Conservation (phyloP, 2,113 vertebrate species). For the Hemibagrus wyckioides region DNA sequence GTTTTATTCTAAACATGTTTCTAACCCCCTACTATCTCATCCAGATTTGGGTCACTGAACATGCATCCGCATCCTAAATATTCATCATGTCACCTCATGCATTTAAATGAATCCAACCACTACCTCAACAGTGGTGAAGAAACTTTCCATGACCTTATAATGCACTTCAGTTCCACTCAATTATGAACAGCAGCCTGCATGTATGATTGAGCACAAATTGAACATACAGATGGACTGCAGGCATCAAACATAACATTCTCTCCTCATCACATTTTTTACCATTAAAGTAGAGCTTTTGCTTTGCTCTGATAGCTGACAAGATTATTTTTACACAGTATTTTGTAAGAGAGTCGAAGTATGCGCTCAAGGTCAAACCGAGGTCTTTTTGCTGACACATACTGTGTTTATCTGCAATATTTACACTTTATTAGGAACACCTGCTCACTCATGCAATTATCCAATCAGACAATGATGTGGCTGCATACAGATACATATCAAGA, state of each 20-base stretch:
- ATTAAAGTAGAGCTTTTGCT: conserved; percentile 31
- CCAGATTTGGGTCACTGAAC: neutral
- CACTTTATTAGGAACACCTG: neutral
- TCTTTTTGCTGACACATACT: neutral
- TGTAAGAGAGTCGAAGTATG: neutral
- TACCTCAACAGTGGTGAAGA: neutral
- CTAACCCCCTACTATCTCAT: neutral
- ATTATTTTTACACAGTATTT: conserved; percentile 16
- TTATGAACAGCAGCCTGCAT: neutral
- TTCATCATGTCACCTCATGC: neutral
- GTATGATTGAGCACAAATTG: neutral
- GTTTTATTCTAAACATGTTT: neutral
- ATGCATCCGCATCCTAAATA: neutral
- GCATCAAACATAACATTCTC: neutral
- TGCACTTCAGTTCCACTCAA: neutral
- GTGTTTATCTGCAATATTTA: neutral
- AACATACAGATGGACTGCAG: conserved; percentile 12
- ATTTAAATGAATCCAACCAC: neutral
- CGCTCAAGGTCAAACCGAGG: neutral
- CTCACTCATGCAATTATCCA: neutral
- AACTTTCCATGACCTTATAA: neutral
- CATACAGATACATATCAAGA: neutral
- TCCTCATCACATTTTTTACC: neutral
- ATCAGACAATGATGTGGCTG: neutral
- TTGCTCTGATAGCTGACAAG: conserved; percentile 1